Evolutionary conservation across 53 echinoderm and acorn worm species (phyloP), one percentile per base, ranked within the genome.

Genomic region (Zoroaster sp.): DNA sequence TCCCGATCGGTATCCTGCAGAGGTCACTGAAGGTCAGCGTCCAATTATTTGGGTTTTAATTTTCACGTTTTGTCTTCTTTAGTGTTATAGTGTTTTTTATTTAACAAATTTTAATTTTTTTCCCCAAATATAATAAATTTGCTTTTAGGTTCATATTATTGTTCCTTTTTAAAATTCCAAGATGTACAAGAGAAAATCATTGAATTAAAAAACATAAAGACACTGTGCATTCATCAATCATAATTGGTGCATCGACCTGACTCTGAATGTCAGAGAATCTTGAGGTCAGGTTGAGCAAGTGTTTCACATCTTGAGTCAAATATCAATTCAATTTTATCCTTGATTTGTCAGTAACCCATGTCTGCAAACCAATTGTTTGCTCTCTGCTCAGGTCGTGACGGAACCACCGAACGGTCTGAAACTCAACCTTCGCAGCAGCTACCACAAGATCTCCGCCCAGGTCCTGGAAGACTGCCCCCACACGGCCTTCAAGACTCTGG

Each of bases 341-440:
- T 69, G 34, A 69, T 32, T 35, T 35, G 13, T 32, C n/a, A 28
- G 21, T 35, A 15, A 18, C 65, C 66, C 12, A 37, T 5, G 1
- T 32, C 17, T 80, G 8, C 42, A 12, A 20, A 35, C 9, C 0
- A 37, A 4, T 21, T 39, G 36, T 39, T 25, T 34, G 18, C 63
- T 37, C 65, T 39, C 0, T 66, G 20, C 40, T 28, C 82, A 97
- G 97, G 99, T 99, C 70, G 99, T 99, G 49, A 99, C 99, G 31
- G 99, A 99, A 79, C 99, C 99, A 4, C 99, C 99, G 51, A 99
- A 99, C 49, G 99, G 99, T 35, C 96, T 99, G 47, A 99, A 99
- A 67, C 93, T 99, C 4, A 99, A 99, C 92, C 93, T 99, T 6
- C 91, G 99, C 40, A 96, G 96, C 78, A 99, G 93, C 77, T 99